phyloP scores from a whole-genome alignment of 2,797 vertebrate species.

The Rachycentron canadum region DNA sequence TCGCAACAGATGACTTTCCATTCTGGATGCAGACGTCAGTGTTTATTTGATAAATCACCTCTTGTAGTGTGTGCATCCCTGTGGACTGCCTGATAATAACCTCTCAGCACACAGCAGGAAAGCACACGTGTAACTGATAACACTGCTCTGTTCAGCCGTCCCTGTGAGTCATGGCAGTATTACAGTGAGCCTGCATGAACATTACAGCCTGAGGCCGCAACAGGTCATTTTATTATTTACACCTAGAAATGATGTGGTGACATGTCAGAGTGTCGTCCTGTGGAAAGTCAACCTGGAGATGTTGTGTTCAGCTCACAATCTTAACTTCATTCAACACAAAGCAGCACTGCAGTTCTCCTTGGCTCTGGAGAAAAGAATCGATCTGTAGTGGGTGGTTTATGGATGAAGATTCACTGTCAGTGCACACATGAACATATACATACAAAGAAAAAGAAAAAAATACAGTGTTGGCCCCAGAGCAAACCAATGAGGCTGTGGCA shows the following conservation, averaged over 20 bases:
- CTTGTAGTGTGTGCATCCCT: not conserved
- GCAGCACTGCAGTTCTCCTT: not conserved
- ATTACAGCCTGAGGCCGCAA: not conserved
- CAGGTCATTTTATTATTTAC: not conserved
- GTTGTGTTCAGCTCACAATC: not conserved
- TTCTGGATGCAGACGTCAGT: not conserved
- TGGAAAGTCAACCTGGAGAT: not conserved
- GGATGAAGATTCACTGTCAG: slow-evolving; percentile 1
- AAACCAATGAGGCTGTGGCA: slow-evolving; percentile 35
- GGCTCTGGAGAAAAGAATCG: not conserved
- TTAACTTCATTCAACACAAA: not conserved
- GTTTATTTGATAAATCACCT: not conserved
- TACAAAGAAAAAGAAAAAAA: not conserved
- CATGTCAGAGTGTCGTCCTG: not conserved
- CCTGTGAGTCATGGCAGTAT: not conserved
- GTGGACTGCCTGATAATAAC: not conserved
- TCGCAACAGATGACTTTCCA: not conserved
- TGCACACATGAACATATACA: slow-evolving; percentile 4
- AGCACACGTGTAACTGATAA: not conserved
- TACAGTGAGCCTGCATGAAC: not conserved
- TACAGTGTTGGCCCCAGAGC: slow-evolving; percentile 30
- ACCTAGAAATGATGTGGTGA: not conserved
- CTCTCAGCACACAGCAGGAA: too few relatives aligned
- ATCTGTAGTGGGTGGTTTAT: slow-evolving; percentile 7
- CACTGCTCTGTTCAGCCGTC: not conserved